Evolutionary conservation across 2,888 invertebrate genomes (phyloP).

Genomic region (Phragmatobia fuliginosa): DNA sequence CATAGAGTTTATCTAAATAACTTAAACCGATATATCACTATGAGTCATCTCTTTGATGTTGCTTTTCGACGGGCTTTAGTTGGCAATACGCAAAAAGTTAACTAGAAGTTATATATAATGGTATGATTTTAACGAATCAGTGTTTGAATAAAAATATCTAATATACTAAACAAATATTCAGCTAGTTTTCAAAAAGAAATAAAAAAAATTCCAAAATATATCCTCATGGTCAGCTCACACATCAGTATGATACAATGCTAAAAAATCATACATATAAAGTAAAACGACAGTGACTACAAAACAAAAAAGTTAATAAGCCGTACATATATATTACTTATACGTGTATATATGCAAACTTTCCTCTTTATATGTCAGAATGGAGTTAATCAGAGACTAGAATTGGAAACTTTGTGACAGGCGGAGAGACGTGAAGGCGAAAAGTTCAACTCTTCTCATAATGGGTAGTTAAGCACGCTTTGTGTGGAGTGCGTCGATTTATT

Average conservation of each 20-base stretch:
- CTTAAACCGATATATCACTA: conserved; percentile 55
- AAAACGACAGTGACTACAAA: neutral
- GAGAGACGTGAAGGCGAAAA: conserved; percentile 43
- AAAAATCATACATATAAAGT: conserved; percentile 12
- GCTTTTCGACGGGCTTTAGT: conserved; percentile 55
- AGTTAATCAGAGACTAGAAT: conserved; percentile 52
- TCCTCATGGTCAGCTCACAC: conserved; percentile 23
- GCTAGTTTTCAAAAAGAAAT: conserved; percentile 25
- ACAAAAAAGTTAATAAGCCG: conserved; percentile 15
- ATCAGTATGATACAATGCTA: conserved; percentile 27
- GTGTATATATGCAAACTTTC: conserved; percentile 20
- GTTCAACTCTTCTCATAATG: conserved; percentile 53
- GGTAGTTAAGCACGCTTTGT: conserved; percentile 59
- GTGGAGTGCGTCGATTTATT: conserved; percentile 57
- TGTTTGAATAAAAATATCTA: conserved; percentile 59
- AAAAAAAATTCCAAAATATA: conserved; percentile 25
- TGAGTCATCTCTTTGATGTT: conserved; percentile 62
- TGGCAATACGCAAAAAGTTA: conserved; percentile 63
- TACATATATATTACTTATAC: conserved; percentile 21
- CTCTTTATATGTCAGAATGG: conserved; percentile 49
- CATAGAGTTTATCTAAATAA: conserved; percentile 61
- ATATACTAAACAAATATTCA: conserved; percentile 32
- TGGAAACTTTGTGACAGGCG: conserved; percentile 53
- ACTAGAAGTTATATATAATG: conserved; percentile 60
- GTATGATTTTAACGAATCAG: conserved; percentile 66